These are phyloP conservation scores for Cossypha dichroa DNA, from an alignment of 2,797 vertebrate species.

Conservation along the genomic window DNA sequence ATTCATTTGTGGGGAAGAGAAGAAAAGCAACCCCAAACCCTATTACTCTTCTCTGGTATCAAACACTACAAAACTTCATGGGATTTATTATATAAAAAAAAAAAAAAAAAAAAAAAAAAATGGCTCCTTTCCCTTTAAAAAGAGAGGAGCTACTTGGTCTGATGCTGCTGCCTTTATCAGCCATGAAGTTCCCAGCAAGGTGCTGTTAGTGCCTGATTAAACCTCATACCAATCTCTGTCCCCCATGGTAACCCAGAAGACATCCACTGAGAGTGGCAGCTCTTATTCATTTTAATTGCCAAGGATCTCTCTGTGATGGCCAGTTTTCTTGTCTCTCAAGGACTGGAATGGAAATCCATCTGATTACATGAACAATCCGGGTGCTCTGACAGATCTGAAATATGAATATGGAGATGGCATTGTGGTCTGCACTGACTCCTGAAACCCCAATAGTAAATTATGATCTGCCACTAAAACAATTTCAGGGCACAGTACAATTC, in stretches of 20 bases:
- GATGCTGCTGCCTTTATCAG: constrained; percentile 78
- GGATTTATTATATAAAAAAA: constrained; percentile 68
- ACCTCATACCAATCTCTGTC: constrained; percentile 78
- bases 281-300: constrained; percentile 81
- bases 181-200: constrained; percentile 83
- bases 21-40: constrained; percentile 37
- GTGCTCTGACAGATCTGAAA: constrained; percentile 76
- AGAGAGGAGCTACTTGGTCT: constrained; percentile 73
- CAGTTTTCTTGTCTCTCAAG: constrained; percentile 75
- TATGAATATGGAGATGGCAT: constrained; percentile 78
- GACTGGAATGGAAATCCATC: constrained; percentile 70
- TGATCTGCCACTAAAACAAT: constrained; percentile 60
- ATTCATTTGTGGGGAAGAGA: constrained; percentile 13
- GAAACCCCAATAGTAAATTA: constrained; percentile 68
- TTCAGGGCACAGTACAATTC: constrained; percentile 60
- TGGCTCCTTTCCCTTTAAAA: constrained; percentile 79
- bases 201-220: constrained; percentile 82
- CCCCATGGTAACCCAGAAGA: constrained; percentile 81
- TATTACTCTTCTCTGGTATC: constrained; percentile 29
- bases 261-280: constrained; percentile 76
- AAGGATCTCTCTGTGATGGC: constrained; percentile 75
- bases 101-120: constrained; percentile 27
- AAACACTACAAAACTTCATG: constrained; percentile 57
- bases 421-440: constrained; percentile 61
- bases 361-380: constrained; percentile 69